A percentile compares a stretch with the other conserved stretches of the same genome.
These are phyloP conservation scores for Formica exsecta DNA, from an alignment of 1,140 invertebrate genomes.

Conservation along the genomic window DNA sequence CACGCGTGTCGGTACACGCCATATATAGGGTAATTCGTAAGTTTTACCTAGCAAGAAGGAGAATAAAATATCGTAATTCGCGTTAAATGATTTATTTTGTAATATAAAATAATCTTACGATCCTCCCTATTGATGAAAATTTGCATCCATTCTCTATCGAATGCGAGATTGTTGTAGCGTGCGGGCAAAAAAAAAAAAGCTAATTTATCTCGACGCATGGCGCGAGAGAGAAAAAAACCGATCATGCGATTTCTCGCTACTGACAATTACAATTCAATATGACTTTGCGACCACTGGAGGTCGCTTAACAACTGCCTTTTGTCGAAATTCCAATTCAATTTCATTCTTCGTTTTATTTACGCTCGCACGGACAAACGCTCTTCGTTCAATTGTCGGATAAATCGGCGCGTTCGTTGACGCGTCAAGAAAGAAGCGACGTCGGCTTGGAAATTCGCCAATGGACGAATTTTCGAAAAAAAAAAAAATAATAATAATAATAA, in stretches of 20 bases:
- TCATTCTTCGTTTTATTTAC: background rate
- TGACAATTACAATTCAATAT: too few relatives aligned
- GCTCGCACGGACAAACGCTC: too few relatives aligned
- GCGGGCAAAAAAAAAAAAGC: background rate
- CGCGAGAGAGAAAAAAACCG: too few relatives aligned
- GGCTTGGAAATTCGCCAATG: conserved; percentile 90
- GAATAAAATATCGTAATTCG: background rate
- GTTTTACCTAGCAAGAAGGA: background rate
- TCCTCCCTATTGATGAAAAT: background rate
- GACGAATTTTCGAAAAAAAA: conserved; percentile 65
- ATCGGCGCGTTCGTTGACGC: conserved; percentile 91
- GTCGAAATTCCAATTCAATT: background rate
- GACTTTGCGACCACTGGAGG: too few relatives aligned
- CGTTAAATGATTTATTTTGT: background rate
- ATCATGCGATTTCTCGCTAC: too few relatives aligned
- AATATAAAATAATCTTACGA: background rate
- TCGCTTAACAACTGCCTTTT: too few relatives aligned
- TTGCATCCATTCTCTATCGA: background rate
- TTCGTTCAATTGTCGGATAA: conserved; percentile 89
- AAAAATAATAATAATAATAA: too few relatives aligned
- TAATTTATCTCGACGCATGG: too few relatives aligned
- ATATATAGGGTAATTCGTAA: background rate
- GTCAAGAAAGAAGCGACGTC: conserved; percentile 94
- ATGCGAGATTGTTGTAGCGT: too few relatives aligned
- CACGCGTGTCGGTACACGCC: conserved; percentile 61